phyloP scores from a whole-genome alignment of 2,797 vertebrate species.

The Mionectes olivaceus region DNA sequence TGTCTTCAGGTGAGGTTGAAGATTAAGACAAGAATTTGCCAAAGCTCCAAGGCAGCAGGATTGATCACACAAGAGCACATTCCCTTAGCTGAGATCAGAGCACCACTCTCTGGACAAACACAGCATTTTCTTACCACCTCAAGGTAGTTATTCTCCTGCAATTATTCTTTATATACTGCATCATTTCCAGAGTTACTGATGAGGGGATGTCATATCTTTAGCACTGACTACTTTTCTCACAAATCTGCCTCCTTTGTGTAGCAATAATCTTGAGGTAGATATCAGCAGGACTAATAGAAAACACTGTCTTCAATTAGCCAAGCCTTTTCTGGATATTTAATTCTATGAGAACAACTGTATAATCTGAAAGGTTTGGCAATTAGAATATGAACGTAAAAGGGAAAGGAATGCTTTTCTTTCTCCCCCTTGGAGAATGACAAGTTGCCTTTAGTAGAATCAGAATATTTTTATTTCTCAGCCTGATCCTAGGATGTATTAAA shows the following conservation, averaged over 20 bases:
- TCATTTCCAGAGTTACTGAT: neutral
- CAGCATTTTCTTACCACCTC: neutral
- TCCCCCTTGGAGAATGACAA: neutral
- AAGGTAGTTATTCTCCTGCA: neutral
- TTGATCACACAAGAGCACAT: neutral
- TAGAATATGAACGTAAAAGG: neutral
- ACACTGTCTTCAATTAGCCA: neutral
- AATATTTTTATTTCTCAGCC: neutral
- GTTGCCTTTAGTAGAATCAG: neutral
- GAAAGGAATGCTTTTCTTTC: neutral
- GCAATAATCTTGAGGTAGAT: neutral
- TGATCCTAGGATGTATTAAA: neutral
- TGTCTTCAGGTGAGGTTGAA: slow-evolving; percentile 14
- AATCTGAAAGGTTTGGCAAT: neutral
- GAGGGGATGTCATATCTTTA: neutral
- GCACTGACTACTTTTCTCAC: neutral
- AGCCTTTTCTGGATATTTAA: neutral
- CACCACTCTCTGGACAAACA: slow-evolving; percentile 48
- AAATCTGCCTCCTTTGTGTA: neutral
- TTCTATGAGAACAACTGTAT: neutral
- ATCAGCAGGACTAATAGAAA: neutral
- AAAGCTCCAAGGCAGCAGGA: neutral
- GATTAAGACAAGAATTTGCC: neutral
- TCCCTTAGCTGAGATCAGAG: slow-evolving; percentile 18
- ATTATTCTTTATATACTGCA: neutral